Evolutionary conservation across 2,888 invertebrate species (phyloP).

Genomic region (Drosophila percnosoma): DNA sequence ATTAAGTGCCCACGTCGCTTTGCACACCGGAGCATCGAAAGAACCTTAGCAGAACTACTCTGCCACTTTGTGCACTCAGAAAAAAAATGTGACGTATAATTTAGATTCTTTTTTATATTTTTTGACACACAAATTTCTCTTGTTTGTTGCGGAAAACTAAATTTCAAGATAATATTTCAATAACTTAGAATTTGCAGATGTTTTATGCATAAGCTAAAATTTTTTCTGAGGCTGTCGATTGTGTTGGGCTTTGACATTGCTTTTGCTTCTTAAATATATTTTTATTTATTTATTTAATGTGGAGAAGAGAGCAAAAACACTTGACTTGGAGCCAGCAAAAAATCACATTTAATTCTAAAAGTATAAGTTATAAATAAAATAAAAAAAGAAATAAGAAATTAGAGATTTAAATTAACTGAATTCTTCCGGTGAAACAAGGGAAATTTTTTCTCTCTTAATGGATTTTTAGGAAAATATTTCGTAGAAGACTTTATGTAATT

Average conservation of each 20-base stretch:
- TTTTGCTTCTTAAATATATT: background rate
- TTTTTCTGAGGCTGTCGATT: background rate
- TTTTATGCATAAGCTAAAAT: background rate
- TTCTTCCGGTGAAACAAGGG: background rate
- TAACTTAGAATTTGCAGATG: background rate
- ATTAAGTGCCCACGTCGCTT: conserved; percentile 69
- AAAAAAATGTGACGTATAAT: background rate
- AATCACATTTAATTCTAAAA: background rate
- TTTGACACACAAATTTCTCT: background rate
- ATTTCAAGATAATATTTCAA: background rate
- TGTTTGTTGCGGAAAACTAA: background rate
- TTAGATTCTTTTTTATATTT: background rate
- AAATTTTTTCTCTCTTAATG: background rate
- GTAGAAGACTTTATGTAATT: background rate
- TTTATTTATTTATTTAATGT: background rate
- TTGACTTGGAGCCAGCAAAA: background rate
- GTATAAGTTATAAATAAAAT: too few species aligned
- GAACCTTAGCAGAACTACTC: conserved; percentile 17
- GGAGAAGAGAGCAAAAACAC: background rate
- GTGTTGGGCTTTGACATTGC: background rate
- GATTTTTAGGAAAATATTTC: background rate
- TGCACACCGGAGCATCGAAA: conserved; percentile 22
- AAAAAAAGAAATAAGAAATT: background rate
- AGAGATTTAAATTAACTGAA: background rate
- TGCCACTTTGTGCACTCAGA: background rate